Percentiles rank a stretch among this genome's conserved stretches.
Evolutionary conservation across 1,140 invertebrate species (phyloP).

Genomic region (Anastrepha ludens): DNA sequence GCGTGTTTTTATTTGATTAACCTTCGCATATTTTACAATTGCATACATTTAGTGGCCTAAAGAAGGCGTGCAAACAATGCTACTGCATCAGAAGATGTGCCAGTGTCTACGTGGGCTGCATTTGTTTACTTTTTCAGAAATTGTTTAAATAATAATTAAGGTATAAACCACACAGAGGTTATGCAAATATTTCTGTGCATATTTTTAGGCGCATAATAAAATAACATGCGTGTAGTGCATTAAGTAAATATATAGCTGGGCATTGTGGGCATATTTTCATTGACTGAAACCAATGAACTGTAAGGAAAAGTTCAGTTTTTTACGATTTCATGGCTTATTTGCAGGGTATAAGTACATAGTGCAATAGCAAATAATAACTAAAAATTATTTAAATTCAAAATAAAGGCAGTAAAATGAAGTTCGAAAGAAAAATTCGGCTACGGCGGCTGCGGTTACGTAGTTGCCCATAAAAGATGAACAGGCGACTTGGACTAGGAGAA

Average conservation of each 20-base stretch:
- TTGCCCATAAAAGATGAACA: too few species aligned
- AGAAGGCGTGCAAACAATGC: not conserved
- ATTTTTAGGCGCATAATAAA: conserved; percentile 27
- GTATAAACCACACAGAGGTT: not conserved
- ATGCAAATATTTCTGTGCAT: conserved; percentile 7
- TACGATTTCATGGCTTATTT: too few species aligned
- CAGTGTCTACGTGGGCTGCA: too few species aligned
- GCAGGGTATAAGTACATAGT: too few species aligned
- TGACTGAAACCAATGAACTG: not conserved
- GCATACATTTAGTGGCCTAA: not conserved
- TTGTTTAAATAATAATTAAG: not conserved
- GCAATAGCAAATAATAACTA: not conserved
- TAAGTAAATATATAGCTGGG: not conserved
- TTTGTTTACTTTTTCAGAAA: conserved; percentile 2
- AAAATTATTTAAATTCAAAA: not conserved
- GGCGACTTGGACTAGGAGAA: too few species aligned
- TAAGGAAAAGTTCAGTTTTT: not conserved
- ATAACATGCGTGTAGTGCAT: not conserved
- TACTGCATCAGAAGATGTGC: not conserved
- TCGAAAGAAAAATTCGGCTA: too few species aligned
- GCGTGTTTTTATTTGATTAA: not conserved
- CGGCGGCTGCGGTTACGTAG: too few species aligned
- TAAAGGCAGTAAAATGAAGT: too few species aligned
- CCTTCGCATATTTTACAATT: not conserved
- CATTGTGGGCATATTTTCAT: not conserved